These are phyloP conservation scores for Camponotus vicinus DNA, from an alignment of 1,140 invertebrate genomes.

Conservation along the genomic window DNA sequence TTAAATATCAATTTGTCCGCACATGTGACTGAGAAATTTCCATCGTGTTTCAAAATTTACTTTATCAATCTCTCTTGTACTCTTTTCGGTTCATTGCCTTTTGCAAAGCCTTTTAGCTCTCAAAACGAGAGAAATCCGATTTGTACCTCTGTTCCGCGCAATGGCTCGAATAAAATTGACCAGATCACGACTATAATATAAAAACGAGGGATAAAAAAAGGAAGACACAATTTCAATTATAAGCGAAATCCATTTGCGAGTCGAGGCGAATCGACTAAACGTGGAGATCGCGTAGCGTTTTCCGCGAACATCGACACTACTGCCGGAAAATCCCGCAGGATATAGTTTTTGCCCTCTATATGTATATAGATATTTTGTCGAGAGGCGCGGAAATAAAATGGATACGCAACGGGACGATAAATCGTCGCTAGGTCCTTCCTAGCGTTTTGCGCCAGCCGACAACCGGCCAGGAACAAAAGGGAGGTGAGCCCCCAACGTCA, in stretches of 20 bases:
- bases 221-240: constrained; percentile 43
- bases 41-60: constrained; percentile 15
- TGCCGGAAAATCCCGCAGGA: constrained; percentile 36
- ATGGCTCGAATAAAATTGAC: constrained; percentile 35
- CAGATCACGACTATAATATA: constrained; percentile 28
- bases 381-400: constrained; percentile 61
- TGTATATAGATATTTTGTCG: constrained; percentile 56
- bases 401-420: constrained; percentile 68
- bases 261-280: constrained; percentile 36
- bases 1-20: background rate
- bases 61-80: background rate
- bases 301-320: constrained; percentile 28
- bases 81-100: constrained; percentile 15
- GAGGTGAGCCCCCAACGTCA: constrained; percentile 30
- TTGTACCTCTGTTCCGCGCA: constrained; percentile 10
- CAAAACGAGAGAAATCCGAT: constrained; percentile 36
- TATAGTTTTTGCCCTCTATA: constrained; percentile 44
- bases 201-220: constrained; percentile 19
- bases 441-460: constrained; percentile 61
- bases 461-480: constrained; percentile 63
- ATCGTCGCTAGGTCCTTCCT: constrained; percentile 59
- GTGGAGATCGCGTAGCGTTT: constrained; percentile 44
- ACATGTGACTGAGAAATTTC: background rate
- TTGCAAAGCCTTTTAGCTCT: constrained; percentile 2
- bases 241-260: constrained; percentile 43